Conservation (phyloP, 2,888 invertebrate species). For the Ceramica pisi region DNA sequence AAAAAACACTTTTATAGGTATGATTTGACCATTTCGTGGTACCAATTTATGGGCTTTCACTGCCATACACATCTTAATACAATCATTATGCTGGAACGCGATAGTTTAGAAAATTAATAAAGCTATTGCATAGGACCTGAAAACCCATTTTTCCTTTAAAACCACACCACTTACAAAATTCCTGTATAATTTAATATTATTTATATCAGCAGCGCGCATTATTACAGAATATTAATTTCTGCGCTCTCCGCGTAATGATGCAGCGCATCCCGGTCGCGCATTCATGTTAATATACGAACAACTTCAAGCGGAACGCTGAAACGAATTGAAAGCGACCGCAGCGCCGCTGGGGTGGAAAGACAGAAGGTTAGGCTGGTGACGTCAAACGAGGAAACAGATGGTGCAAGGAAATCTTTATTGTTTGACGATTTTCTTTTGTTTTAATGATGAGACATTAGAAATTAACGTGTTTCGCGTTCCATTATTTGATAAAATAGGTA, state of each 20-base stretch:
- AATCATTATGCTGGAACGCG: too few relatives aligned
- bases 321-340: slow-evolving; percentile 51
- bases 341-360: not conserved
- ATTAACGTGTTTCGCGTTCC: too few relatives aligned
- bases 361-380: slow-evolving; percentile 31
- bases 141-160: not conserved
- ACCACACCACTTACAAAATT: not conserved
- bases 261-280: slow-evolving; percentile 36
- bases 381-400: not conserved
- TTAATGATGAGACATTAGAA: too few relatives aligned
- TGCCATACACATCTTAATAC: too few relatives aligned
- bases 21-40: too few relatives aligned
- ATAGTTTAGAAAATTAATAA: too few relatives aligned
- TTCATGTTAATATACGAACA: slow-evolving; percentile 47
- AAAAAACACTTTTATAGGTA: too few relatives aligned
- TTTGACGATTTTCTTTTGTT: too few relatives aligned
- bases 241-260: slow-evolving; percentile 51
- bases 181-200: slow-evolving; percentile 4
- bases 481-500: too few relatives aligned
- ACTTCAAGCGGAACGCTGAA: slow-evolving; percentile 37
- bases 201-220: slow-evolving; percentile 10
- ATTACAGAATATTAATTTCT: slow-evolving; percentile 40
- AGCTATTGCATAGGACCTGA: too few relatives aligned
- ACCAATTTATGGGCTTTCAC: too few relatives aligned
- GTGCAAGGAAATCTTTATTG: too few relatives aligned